phyloP scores from a whole-genome alignment of 2,113 vertebrate genomes.

The Mohoua ochrocephala region DNA sequence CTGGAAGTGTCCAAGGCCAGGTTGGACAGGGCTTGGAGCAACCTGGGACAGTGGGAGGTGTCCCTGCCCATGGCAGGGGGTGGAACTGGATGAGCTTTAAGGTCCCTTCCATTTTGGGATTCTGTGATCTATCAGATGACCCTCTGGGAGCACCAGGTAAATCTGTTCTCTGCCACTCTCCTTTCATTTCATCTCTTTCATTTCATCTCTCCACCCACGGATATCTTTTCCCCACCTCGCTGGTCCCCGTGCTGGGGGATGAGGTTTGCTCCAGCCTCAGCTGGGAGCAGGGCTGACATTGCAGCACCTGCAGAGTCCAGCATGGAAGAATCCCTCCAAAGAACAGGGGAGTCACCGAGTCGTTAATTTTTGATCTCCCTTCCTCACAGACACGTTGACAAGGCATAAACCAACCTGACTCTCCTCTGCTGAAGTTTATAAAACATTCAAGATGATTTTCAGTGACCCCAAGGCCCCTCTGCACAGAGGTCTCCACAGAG shows the following conservation, averaged over 20 bases:
- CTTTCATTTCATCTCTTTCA: neutral
- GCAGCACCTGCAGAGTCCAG: neutral
- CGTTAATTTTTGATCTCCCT: neutral
- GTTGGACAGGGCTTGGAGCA: accelerated
- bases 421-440: neutral
- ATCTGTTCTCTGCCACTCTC: neutral
- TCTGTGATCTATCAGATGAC: neutral
- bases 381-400: neutral
- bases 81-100: neutral
- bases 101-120: no score
- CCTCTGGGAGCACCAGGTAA: neutral
- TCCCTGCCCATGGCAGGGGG: accelerated
- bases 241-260: accelerated
- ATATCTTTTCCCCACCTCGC: neutral
- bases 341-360: neutral
- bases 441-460: neutral
- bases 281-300: neutral
- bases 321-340: neutral
- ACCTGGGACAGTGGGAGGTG: neutral
- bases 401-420: neutral
- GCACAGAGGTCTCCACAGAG: neutral
- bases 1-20: neutral
- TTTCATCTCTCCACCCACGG: neutral
- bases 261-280: neutral
- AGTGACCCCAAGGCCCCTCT: neutral